These are phyloP conservation scores for Mesitornis unicolor DNA, from an alignment of 2,113 vertebrate genomes.

Conservation along the genomic window DNA sequence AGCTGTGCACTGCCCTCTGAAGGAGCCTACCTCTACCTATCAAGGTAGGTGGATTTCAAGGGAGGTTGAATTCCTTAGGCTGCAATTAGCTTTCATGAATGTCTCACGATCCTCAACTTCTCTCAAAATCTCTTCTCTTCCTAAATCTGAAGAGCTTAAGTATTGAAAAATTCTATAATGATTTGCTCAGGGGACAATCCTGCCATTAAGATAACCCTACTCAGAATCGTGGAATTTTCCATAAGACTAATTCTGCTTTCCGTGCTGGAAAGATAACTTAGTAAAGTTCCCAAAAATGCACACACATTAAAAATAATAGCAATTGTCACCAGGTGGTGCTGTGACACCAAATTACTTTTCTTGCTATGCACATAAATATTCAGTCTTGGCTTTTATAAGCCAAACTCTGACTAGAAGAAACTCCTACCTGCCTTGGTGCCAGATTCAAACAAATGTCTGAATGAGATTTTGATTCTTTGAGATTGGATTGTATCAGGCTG, in stretches of 20 bases:
- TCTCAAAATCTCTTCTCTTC: background rate
- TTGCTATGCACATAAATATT: accelerated
- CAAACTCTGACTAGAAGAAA: background rate
- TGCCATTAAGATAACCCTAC: background rate
- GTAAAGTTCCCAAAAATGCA: background rate
- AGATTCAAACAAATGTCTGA: background rate
- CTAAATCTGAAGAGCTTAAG: background rate
- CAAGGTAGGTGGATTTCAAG: background rate
- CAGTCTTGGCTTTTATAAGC: background rate
- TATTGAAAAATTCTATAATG: background rate
- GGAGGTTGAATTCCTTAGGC: background rate
- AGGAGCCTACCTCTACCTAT: background rate
- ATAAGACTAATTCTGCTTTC: background rate
- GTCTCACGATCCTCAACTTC: background rate
- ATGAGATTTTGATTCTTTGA: background rate
- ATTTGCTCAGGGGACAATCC: background rate
- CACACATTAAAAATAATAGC: background rate
- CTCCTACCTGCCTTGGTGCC: background rate
- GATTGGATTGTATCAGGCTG: background rate
- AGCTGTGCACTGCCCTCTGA: background rate
- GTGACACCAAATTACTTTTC: background rate
- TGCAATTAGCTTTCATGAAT: background rate
- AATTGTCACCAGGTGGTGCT: background rate
- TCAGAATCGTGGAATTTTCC: background rate
- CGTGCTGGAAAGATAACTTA: background rate